Base-by-base conservation (phyloP, 2,888 invertebrate genomes). In the Hydriomena furcata region DNA sequence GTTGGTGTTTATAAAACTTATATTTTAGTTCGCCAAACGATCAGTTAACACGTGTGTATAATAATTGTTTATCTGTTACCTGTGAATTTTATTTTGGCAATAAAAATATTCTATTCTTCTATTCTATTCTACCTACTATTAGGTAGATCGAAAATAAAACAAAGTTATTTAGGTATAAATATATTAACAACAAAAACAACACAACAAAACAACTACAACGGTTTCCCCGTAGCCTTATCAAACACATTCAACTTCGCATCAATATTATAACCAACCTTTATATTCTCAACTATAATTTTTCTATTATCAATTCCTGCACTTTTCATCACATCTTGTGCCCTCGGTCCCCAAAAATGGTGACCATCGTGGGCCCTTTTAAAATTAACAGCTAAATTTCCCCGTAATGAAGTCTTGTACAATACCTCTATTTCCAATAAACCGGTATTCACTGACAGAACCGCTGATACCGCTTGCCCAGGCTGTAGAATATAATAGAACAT, bases 271-370 rank as follows among this genome's bases (percentile, higher is more conserved):
- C 82, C 85, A 13, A 84, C 58, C 34, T 70, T 73, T 1, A 85
- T 71, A 0, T 58, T 71, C 37, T 84, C 79, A 0, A 58, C 54
- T 0, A 62, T 60, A 0, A 60, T 70, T 5, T 71, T 60, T 49
- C 79, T 82, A 36, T 79, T 84, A 0, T 38, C 42, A 11, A 81
- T 42, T 1, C 65, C 71, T 6, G 68, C 80, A 31, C 65, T 67
- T 25, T 65, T 65, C 73, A 86, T 71, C 0, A 85, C 70, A 43
- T 69, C 71, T 1, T 61, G 57, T 5, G 86, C 68, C 1, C 57
- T 55, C 0, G 82, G 84, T 0, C 79, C 82, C 68, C 74, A 82
- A 40, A 87, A 86, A 60, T 85, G 81, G 28, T 87, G 87, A 0
- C 76, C 77, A 0, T 72, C 73, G 13, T 68, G 55, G 0, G 54